phyloP scores from a whole-genome alignment of 2,113 vertebrate species.

The Steatornis caripensis region DNA sequence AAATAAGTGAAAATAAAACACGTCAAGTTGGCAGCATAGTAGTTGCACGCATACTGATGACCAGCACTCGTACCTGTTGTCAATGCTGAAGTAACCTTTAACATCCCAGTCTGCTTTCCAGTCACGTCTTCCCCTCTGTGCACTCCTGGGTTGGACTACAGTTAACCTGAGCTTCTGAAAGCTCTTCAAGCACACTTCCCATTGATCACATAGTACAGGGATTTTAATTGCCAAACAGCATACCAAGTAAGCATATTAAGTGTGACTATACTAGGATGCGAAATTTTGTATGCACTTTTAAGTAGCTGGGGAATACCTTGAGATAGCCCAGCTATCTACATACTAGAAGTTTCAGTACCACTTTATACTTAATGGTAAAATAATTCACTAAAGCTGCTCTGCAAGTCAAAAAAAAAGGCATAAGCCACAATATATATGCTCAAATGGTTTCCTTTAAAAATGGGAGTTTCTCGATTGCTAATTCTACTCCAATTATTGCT shows the following conservation, averaged over 20 bases:
- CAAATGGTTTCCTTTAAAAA: not conserved
- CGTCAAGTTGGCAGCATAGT: accelerated
- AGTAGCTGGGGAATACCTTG: not conserved
- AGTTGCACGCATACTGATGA: accelerated
- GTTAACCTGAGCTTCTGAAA: not conserved
- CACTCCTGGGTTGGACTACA: too few relatives aligned
- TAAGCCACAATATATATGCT: not conserved
- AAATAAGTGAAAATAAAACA: not conserved
- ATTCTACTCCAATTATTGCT: not conserved
- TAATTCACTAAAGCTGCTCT: not conserved
- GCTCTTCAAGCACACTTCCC: not conserved
- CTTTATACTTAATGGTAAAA: not conserved
- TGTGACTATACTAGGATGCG: not conserved
- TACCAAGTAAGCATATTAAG: not conserved
- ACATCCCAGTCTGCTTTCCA: not conserved
- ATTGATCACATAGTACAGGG: not conserved
- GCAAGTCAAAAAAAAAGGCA: not conserved
- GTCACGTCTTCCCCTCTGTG: not conserved
- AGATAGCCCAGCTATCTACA: not conserved
- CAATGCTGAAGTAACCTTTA: not conserved
- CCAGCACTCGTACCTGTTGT: not conserved
- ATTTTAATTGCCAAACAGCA: not conserved
- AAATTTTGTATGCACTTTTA: not conserved
- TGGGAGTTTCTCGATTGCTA: not conserved
- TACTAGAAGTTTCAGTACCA: not conserved